Percentiles rank a stretch among this genome's conserved stretches.
These are phyloP conservation scores for Hippocampus guttulatus DNA, from an alignment of 2,113 vertebrate species.

Conservation along the genomic window DNA sequence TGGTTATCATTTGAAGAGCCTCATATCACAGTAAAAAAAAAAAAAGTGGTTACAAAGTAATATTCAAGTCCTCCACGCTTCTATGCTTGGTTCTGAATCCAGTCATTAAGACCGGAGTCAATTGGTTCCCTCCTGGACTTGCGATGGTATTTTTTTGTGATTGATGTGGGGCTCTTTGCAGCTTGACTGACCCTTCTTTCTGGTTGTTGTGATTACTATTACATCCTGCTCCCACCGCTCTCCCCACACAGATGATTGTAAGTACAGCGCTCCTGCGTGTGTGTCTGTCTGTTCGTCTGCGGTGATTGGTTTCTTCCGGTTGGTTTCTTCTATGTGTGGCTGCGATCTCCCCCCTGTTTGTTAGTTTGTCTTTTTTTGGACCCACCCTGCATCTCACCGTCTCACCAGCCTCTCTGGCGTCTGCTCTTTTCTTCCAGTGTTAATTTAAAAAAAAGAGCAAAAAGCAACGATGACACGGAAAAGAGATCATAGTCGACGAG, in stretches of 20 bases:
- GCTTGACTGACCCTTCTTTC: conserved; percentile 79
- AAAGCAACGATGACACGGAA: background rate
- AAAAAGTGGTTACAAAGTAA: background rate
- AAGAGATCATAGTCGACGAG: background rate
- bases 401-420: conserved; percentile 46
- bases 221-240: conserved; percentile 78
- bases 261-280: conserved; percentile 92
- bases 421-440: conserved; percentile 18
- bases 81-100: conserved; percentile 2
- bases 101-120: conserved; percentile 24
- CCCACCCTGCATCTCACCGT: conserved; percentile 40
- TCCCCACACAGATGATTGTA: conserved; percentile 97
- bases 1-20: conserved; percentile 72
- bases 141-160: conserved; percentile 43
- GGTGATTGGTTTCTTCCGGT: conserved; percentile 55
- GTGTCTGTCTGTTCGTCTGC: conserved; percentile 87
- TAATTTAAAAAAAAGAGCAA: background rate
- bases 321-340: conserved; percentile 77
- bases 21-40: conserved; percentile 61
- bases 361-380: conserved; percentile 19
- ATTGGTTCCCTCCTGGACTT: conserved; percentile 37
- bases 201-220: conserved; percentile 75
- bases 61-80: background rate
- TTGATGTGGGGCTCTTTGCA: conserved; percentile 79
- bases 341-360: conserved; percentile 64